Conservation (phyloP, 2,113 vertebrate genomes). For the Gymnocephalus cernua region DNA sequence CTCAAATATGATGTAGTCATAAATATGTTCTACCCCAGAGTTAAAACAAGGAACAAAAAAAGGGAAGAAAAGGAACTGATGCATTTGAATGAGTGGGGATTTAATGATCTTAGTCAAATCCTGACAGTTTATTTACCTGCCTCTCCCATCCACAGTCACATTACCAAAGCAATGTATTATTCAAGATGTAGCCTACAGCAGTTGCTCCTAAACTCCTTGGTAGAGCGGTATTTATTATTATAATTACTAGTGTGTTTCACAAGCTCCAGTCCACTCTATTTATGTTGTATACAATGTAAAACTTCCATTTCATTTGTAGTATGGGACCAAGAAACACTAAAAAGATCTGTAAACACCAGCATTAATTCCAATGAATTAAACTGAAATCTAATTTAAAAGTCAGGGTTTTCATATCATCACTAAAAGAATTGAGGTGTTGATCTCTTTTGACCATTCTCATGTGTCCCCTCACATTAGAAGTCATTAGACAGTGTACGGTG, state of each 20-base stretch:
- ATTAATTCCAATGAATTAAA: background rate
- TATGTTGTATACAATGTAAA: background rate
- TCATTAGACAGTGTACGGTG: slow-evolving; percentile 93
- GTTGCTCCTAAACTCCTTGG: slow-evolving; percentile 14
- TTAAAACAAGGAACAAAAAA: background rate
- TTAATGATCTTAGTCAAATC: background rate
- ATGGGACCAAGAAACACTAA: background rate
- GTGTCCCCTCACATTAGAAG: slow-evolving; percentile 85
- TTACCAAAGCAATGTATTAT: background rate
- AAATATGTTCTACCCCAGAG: background rate
- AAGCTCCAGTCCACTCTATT: background rate
- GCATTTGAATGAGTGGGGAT: background rate
- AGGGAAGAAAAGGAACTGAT: background rate
- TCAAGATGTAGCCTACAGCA: background rate
- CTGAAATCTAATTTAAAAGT: background rate
- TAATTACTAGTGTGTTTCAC: background rate
- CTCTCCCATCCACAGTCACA: background rate
- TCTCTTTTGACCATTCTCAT: background rate
- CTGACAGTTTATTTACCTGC: background rate
- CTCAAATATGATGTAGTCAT: slow-evolving; percentile 6
- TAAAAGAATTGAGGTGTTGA: background rate
- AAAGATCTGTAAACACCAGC: background rate
- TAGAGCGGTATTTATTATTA: background rate
- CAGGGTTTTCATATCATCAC: background rate
- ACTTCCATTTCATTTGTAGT: background rate